These are phyloP conservation scores for Strigamia crassipes DNA, from an alignment of 2,888 invertebrate genomes.

Conservation along the genomic window DNA sequence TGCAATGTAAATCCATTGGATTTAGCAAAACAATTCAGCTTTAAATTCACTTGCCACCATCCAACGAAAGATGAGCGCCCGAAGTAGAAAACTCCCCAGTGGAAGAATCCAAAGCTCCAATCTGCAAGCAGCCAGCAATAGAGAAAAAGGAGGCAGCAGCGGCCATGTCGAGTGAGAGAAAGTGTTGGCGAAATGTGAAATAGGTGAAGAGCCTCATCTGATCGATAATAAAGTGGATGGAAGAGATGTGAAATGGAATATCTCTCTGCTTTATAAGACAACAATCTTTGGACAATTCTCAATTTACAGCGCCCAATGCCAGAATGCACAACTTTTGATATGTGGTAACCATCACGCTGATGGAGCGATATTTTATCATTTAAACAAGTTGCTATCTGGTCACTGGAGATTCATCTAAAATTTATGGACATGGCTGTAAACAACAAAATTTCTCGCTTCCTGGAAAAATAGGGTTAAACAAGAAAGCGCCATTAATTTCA, in stretches of 20 bases:
- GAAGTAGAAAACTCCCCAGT: not conserved
- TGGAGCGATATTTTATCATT: slow-evolving; percentile 23
- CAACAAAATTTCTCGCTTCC: not conserved
- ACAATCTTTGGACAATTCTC: slow-evolving; percentile 16
- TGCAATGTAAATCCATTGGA: not conserved
- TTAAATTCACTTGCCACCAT: not conserved
- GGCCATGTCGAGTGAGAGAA: not conserved
- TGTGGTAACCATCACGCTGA: not conserved
- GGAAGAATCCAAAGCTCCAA: slow-evolving; percentile 21
- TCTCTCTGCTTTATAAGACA: not conserved
- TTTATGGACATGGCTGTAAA: slow-evolving; percentile 6
- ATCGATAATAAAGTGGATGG: slow-evolving; percentile 16
- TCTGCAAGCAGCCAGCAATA: slow-evolving; percentile 11
- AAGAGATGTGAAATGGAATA: not conserved
- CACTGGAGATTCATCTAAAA: slow-evolving; percentile 31
- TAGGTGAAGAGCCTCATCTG: not conserved
- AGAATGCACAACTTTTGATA: not conserved
- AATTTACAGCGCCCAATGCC: not conserved
- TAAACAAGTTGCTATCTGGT: slow-evolving; percentile 32
- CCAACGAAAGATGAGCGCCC: slow-evolving; percentile 1
- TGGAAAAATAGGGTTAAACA: slow-evolving; percentile 11
- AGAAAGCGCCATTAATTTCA: slow-evolving; percentile 12
- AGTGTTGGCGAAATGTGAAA: slow-evolving; percentile 15
- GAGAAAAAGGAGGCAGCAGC: not conserved
- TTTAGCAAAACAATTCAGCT: slow-evolving; percentile 3